Conservation (phyloP, 2,113 vertebrate genomes). For the Xiphorhynchus elegans region DNA sequence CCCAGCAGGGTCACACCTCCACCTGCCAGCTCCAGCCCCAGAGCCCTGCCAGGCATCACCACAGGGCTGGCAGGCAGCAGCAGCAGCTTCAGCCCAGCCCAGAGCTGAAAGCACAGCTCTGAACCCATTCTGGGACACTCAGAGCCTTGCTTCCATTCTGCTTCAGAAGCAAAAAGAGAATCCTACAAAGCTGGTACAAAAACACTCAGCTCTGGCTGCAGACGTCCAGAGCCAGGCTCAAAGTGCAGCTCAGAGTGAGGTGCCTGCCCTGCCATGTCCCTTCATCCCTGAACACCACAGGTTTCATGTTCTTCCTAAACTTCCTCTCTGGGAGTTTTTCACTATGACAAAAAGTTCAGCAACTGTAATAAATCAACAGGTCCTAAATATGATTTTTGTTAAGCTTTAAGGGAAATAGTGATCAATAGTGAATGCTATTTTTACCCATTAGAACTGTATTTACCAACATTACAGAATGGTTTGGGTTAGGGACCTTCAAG, state of each 20-base stretch:
- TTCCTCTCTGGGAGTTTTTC: background rate
- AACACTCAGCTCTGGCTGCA: background rate
- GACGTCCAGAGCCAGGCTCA: fast-evolving
- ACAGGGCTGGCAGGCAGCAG: background rate
- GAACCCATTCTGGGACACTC: background rate
- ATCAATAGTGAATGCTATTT: background rate
- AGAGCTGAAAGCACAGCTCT: background rate
- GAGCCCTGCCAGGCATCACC: background rate
- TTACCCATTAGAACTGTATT: fast-evolving
- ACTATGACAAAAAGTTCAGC: too few species aligned
- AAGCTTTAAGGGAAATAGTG: background rate
- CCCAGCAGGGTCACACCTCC: background rate
- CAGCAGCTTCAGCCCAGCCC: background rate
- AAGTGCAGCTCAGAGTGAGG: background rate
- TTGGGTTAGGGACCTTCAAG: background rate
- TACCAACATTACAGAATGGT: background rate
- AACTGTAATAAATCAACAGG: fast-evolving
- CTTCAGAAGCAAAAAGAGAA: background rate
- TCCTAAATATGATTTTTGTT: background rate
- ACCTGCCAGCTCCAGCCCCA: background rate
- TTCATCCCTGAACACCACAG: background rate
- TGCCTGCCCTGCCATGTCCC: background rate
- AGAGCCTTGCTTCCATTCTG: background rate
- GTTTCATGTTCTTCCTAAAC: background rate
- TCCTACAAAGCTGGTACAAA: background rate